phyloP scores from a whole-genome alignment of 2,888 invertebrate genomes.

The Sinhomidia bicolor region DNA sequence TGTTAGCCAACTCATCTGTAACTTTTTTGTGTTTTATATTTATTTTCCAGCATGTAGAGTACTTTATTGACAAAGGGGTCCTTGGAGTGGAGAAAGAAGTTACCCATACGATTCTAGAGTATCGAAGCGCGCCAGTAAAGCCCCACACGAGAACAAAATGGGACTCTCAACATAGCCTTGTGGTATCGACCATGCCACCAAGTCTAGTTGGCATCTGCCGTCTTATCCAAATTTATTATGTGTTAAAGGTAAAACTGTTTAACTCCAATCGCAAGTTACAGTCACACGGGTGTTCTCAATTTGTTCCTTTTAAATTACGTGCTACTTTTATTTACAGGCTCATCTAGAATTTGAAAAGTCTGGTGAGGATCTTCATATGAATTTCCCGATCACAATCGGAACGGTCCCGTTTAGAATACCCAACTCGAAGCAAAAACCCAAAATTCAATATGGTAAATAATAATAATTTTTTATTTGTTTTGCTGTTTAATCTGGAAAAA shows the following conservation, averaged over 20 bases:
- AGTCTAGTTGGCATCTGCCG: slow-evolving; percentile 87
- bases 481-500: background rate
- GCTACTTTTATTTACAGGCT: slow-evolving; percentile 83
- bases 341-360: slow-evolving; percentile 87
- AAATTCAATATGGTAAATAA: slow-evolving; percentile 86
- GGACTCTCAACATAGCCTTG: slow-evolving; percentile 86
- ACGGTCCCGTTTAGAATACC: slow-evolving; percentile 88
- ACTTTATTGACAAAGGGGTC: slow-evolving; percentile 89
- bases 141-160: slow-evolving; percentile 86
- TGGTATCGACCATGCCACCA: slow-evolving; percentile 88
- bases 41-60: slow-evolving; percentile 86
- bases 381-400: slow-evolving; percentile 89
- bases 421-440: slow-evolving; percentile 85
- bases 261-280: too few species aligned
- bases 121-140: slow-evolving; percentile 86
- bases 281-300: too few species aligned
- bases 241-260: slow-evolving; percentile 84
- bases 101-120: slow-evolving; percentile 87
- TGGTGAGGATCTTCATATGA: slow-evolving; percentile 87
- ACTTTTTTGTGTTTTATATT: background rate
- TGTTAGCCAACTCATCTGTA: too few species aligned
- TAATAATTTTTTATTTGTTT: background rate
- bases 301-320: background rate
- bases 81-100: slow-evolving; percentile 88
- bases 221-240: slow-evolving; percentile 88